Evolutionary conservation across 1,140 invertebrate genomes (phyloP).

Genomic region (Polyergus mexicanus): DNA sequence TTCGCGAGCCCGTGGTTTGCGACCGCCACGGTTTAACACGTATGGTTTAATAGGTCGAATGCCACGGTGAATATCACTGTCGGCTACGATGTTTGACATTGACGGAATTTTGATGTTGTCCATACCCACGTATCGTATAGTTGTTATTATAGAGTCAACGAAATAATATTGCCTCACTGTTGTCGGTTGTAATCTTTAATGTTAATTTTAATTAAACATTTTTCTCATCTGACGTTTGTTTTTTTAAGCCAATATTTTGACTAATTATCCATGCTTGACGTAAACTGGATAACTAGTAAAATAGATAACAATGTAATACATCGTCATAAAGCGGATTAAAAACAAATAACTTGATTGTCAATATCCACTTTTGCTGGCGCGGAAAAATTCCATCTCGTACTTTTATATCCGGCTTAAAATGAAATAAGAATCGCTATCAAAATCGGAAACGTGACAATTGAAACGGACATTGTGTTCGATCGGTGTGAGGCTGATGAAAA

Average conservation of each 20-base stretch:
- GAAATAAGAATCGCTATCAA: background rate
- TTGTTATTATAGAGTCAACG: background rate
- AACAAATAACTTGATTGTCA: slow-evolving; percentile 9
- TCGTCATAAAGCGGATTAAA: slow-evolving; percentile 20
- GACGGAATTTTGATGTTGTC: slow-evolving; percentile 48
- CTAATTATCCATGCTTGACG: background rate
- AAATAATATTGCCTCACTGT: background rate
- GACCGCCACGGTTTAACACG: slow-evolving; percentile 49
- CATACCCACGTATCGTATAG: background rate
- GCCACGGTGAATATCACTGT: slow-evolving; percentile 36
- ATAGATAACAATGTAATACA: background rate
- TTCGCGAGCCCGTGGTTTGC: slow-evolving; percentile 51
- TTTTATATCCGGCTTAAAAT: slow-evolving; percentile 57
- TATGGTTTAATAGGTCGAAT: slow-evolving; percentile 60
- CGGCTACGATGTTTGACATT: slow-evolving; percentile 46
- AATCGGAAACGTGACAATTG: slow-evolving; percentile 15
- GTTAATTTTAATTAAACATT: background rate
- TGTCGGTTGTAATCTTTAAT: background rate
- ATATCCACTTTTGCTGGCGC: background rate
- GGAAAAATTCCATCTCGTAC: slow-evolving; percentile 20
- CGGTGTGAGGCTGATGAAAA: background rate
- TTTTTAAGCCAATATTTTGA: background rate
- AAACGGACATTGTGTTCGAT: slow-evolving; percentile 20
- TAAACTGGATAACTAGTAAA: no score
- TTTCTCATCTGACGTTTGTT: no score